Base-by-base conservation (phyloP, 2,113 vertebrate genomes). In the Malurus melanocephalus region DNA sequence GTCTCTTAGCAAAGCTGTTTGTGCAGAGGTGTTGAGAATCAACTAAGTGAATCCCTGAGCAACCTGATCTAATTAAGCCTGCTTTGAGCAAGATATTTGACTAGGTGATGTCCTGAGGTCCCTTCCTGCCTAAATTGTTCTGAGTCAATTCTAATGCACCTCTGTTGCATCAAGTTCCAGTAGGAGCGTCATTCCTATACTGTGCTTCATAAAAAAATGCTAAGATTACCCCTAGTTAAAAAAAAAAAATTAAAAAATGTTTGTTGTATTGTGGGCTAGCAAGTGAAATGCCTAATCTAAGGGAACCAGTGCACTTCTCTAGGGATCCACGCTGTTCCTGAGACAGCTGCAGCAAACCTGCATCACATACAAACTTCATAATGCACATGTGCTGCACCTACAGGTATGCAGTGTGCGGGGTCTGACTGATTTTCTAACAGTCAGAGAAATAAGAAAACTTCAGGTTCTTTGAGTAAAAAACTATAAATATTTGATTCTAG, bases 391-490 rank as follows among this genome's bases (percentile, higher is more conserved):
- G 33, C 42, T 75, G 57, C 24, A 53, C 59, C 28, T 79, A 42
- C 71, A 72, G 8, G 3, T 42, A 23, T 23, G 22, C 17, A 19
- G 33, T 33, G 53, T 38, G 23, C 35, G 6, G 38, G n/a, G 13
- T 56, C 59, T 62, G 40, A 79, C 4, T 27, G 33, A 69, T 85
- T 64, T n/a, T 62, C 38, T 55, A 23, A 35, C 33, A 79, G 27
- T 60, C 57, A 80, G 71, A 61, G 59, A 93, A 61, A 46, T 40
- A 55, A 60, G n/a, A 84, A 90, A 87, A 40, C 26, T 40, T 78
- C 14, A 33, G 2, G 6, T 61, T 81, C 26, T 68, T 66, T 84
- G 35, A 33, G 26, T 62, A n/a, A 79, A 75, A 76, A 71, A 79
- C 1, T 2, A 2, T 2, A 35, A 32, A 2, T 43, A 40, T 66